Evolutionary conservation across 2,888 invertebrate species (phyloP).

Genomic region (Odontomyia ornata): DNA sequence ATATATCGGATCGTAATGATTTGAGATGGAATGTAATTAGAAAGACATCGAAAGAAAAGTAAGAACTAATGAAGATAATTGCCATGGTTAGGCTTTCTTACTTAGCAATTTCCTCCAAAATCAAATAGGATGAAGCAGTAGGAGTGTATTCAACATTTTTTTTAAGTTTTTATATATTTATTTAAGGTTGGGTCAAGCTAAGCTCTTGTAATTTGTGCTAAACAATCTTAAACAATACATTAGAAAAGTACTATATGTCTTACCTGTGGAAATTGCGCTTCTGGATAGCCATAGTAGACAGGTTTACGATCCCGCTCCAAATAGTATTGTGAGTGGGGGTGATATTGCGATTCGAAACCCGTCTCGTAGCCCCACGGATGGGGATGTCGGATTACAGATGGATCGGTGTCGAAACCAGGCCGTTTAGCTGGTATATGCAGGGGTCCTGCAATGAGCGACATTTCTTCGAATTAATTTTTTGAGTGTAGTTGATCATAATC

Average conservation of each 20-base stretch:
- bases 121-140: no score
- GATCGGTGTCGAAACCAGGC: conserved; percentile 67
- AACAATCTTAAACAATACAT: not conserved
- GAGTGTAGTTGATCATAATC: not conserved
- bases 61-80: no score
- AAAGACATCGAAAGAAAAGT: no score
- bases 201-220: no score
- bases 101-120: no score
- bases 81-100: no score
- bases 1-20: no score
- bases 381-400: conserved; percentile 63
- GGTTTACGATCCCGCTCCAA: conserved; percentile 64
- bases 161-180: no score
- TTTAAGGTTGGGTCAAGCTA: no score
- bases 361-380: conserved; percentile 64
- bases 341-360: conserved; percentile 62
- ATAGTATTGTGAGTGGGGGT: conserved; percentile 62
- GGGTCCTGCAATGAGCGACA: conserved; percentile 71
- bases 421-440: conserved; percentile 91
- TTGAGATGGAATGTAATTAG: no score
- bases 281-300: conserved; percentile 64
- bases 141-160: no score
- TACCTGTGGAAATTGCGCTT: conserved; percentile 64
- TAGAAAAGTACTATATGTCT: conserved; percentile 52
- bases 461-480: conserved; percentile 64